Percentiles rank a stretch among this genome's conserved stretches.
These are phyloP conservation scores for Pseudochirops cupreus DNA, from an alignment of 2,797 vertebrate genomes.

Conservation along the genomic window DNA sequence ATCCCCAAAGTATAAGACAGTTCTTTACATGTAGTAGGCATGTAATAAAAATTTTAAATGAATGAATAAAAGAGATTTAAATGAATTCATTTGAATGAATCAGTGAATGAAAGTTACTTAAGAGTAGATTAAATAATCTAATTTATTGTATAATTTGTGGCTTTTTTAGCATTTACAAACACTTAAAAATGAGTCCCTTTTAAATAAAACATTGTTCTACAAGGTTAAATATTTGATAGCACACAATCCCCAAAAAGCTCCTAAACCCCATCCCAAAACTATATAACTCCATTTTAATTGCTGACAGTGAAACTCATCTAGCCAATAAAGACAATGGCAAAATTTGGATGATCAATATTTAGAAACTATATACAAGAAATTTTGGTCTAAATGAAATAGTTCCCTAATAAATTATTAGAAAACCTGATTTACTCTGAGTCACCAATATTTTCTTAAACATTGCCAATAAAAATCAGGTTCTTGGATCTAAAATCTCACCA, in stretches of 20 bases:
- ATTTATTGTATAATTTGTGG: background rate
- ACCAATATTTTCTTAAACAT: constrained; percentile 26
- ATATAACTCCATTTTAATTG: constrained; percentile 1
- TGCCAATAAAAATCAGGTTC: background rate
- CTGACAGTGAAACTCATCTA: background rate
- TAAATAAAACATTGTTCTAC: constrained; percentile 20
- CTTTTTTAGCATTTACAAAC: background rate
- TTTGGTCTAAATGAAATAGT: background rate
- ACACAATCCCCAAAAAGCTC: background rate
- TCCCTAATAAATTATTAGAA: background rate
- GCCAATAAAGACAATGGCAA: background rate
- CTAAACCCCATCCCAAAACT: background rate
- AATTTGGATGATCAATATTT: constrained; percentile 5
- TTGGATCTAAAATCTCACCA: constrained; percentile 37
- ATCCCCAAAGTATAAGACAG: background rate
- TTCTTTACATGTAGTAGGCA: background rate
- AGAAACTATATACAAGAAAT: background rate
- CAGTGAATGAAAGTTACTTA: background rate
- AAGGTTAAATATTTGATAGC: background rate
- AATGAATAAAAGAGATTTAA: background rate
- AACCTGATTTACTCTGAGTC: background rate
- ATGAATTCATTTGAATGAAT: background rate
- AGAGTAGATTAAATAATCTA: constrained; percentile 6
- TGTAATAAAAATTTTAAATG: background rate
- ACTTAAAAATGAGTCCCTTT: constrained; percentile 23